A percentile compares a stretch with the other conserved stretches of the same genome.
These are phyloP conservation scores for Pangasius krempfi DNA, from an alignment of 2,797 vertebrate species.

Conservation along the genomic window DNA sequence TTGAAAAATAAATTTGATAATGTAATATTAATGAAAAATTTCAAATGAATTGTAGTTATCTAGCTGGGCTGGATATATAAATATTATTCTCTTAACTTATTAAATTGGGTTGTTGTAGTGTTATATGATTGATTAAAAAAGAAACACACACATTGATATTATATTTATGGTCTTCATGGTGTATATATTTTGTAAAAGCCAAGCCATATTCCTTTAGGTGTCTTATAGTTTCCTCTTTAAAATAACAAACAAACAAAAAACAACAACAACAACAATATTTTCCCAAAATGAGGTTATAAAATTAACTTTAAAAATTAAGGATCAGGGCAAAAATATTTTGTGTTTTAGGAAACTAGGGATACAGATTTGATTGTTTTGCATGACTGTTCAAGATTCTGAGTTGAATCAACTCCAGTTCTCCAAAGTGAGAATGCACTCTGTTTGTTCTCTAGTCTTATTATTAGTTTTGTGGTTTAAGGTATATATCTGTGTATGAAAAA, in stretches of 20 bases:
- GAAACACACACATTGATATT: background rate
- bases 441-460: conserved; percentile 50
- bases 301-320: background rate
- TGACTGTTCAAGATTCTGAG: conserved; percentile 57
- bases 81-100: conserved; percentile 57
- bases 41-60: conserved; percentile 56
- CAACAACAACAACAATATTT: background rate
- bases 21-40: conserved; percentile 38
- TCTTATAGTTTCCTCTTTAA: background rate
- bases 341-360: conserved; percentile 35
- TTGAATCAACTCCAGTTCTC: conserved; percentile 62
- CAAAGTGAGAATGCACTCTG: conserved; percentile 47
- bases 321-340: conserved; percentile 3
- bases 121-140: conserved; percentile 17
- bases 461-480: conserved; percentile 62
- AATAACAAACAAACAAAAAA: background rate
- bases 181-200: conserved; percentile 60
- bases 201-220: conserved; percentile 40
- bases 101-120: conserved; percentile 55
- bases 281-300: conserved; percentile 22
- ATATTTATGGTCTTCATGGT: conserved; percentile 59
- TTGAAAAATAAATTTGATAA: conserved; percentile 35
- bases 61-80: conserved; percentile 70
- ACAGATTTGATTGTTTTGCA: conserved; percentile 50
- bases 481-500: conserved; percentile 61